phyloP scores from a whole-genome alignment of 2,888 invertebrate genomes.

The Leucoma salicis region DNA sequence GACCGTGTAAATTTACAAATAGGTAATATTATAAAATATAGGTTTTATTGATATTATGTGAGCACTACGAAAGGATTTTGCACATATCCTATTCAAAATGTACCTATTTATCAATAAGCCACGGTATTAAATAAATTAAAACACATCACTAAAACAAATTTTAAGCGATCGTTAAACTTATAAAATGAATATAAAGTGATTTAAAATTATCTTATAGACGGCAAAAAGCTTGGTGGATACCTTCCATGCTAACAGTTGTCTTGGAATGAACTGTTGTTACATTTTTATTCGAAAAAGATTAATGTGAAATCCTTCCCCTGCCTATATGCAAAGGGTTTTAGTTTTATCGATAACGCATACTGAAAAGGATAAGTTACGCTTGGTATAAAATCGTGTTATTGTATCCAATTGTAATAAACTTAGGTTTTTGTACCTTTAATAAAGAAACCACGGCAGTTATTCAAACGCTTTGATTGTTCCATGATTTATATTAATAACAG shows the following conservation, averaged over 20 bases:
- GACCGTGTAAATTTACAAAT: too few relatives aligned
- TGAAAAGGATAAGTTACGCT: constrained; percentile 41
- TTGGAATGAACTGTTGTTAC: constrained; percentile 56
- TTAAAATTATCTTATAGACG: constrained; percentile 5
- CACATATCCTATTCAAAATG: too few relatives aligned
- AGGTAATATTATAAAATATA: too few relatives aligned
- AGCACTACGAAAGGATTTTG: too few relatives aligned
- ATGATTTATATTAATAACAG: too few relatives aligned
- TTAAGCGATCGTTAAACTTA: constrained; percentile 5
- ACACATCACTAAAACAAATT: constrained; percentile 8
- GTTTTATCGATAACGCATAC: constrained; percentile 69
- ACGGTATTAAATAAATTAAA: too few relatives aligned
- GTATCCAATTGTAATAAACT: constrained; percentile 24
- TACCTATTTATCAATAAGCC: too few relatives aligned
- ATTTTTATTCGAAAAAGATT: constrained; percentile 46
- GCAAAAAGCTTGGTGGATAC: constrained; percentile 40
- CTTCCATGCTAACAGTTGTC: constrained; percentile 60
- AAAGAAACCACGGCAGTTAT: constrained; percentile 23
- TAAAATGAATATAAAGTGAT: not conserved
- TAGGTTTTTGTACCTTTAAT: constrained; percentile 16
- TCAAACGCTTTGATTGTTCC: not conserved
- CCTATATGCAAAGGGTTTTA: constrained; percentile 63
- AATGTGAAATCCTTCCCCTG: constrained; percentile 56
- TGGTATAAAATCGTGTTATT: constrained; percentile 31
- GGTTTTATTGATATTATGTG: too few relatives aligned